phyloP scores from a whole-genome alignment of 2,797 vertebrate species.

The Sebastes melanostomus region DNA sequence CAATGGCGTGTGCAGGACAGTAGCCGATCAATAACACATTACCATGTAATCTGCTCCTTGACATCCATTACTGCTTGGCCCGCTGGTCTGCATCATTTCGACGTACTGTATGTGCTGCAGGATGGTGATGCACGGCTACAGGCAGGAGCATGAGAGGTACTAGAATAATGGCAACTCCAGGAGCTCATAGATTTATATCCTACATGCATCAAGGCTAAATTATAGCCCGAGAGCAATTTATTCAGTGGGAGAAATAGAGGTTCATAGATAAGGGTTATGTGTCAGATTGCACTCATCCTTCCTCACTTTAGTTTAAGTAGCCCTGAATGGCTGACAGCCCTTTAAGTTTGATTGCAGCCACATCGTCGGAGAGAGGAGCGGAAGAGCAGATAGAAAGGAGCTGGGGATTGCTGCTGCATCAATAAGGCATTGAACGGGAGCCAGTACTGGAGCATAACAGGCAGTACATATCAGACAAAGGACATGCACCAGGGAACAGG shows the following conservation, averaged over 20 bases:
- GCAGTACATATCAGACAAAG: conserved; percentile 32
- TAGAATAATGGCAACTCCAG: conserved; percentile 34
- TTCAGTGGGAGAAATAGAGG: conserved; percentile 43
- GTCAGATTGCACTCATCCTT: conserved; percentile 51
- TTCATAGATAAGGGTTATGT: conserved; percentile 34
- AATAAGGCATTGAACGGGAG: conserved; percentile 50
- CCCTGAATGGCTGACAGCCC: conserved; percentile 48
- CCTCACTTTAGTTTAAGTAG: conserved; percentile 55
- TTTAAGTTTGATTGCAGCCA: conserved; percentile 62
- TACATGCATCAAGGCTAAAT: conserved; percentile 57
- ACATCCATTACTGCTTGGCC: conserved; percentile 54
- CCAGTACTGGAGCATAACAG: conserved; percentile 22
- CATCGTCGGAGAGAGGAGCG: conserved; percentile 27
- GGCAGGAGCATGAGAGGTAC: conserved; percentile 9
- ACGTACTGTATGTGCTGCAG: conserved; percentile 22
- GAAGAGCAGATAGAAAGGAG: conserved; percentile 40
- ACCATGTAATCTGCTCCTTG: conserved; percentile 57
- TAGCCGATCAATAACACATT: conserved; percentile 60
- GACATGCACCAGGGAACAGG: conserved; percentile 28
- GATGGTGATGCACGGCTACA: conserved; percentile 36
- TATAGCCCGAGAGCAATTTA: conserved; percentile 46
- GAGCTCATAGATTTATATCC: conserved; percentile 50
- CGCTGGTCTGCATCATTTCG: conserved; percentile 39
- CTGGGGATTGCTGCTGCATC: conserved; percentile 41
- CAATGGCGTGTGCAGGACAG: conserved; percentile 43